Evolutionary conservation across 2,888 invertebrate genomes (phyloP).

Genomic region (Lithophane ornitopus): DNA sequence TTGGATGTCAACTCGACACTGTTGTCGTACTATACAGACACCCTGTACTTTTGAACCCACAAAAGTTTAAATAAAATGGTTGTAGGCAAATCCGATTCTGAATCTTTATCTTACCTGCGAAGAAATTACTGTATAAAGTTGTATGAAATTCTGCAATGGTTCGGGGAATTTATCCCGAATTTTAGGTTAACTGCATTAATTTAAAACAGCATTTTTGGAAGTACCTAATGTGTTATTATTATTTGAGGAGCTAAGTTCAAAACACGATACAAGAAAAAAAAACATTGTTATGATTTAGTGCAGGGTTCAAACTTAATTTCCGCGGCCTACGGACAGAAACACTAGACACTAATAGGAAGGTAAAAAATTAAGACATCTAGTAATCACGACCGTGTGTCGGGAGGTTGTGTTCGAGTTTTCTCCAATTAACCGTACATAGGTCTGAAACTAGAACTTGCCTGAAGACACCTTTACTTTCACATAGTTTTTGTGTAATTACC

Average conservation of each 20-base stretch:
- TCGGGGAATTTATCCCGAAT: no score
- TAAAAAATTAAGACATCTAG: slow-evolving; percentile 28
- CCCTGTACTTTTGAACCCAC: slow-evolving; percentile 44
- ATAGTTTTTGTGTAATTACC: slow-evolving; percentile 51
- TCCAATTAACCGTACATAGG: slow-evolving; percentile 42
- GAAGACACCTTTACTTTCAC: slow-evolving; percentile 58
- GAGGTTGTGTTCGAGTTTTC: slow-evolving; percentile 47
- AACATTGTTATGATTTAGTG: no score
- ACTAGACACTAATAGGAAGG: background rate
- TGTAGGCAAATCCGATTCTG: slow-evolving; percentile 28
- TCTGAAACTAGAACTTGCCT: slow-evolving; percentile 43
- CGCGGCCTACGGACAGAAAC: background rate
- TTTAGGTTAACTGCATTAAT: no score
- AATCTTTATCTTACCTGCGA: background rate
- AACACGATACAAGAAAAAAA: no score
- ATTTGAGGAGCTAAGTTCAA: no score
- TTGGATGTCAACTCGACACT: slow-evolving; percentile 18
- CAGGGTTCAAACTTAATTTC: no score
- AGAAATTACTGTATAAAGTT: slow-evolving; percentile 2
- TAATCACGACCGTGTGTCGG: slow-evolving; percentile 40
- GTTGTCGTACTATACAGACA: background rate
- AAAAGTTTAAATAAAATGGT: slow-evolving; percentile 8
- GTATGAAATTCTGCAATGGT: background rate
- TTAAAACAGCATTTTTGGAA: no score
- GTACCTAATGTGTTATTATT: no score